phyloP scores from a whole-genome alignment of 2,113 vertebrate genomes.

The Neotoma lepida region DNA sequence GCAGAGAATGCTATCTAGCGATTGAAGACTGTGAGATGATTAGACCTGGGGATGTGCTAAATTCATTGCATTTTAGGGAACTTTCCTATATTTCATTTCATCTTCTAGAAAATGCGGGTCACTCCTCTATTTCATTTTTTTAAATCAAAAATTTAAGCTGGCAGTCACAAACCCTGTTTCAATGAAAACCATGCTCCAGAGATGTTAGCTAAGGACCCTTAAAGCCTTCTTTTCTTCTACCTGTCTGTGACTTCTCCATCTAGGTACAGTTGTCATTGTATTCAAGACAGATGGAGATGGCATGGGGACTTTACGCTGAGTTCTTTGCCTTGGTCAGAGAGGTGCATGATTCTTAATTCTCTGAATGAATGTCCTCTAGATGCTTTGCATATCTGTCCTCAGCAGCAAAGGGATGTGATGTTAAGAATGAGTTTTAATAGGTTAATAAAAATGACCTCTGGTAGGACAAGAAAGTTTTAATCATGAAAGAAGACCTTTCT shows the following conservation, averaged over 20 bases:
- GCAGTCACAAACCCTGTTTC: background rate
- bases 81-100: background rate
- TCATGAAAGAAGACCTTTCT: conserved; percentile 22
- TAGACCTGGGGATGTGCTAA: background rate
- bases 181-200: background rate
- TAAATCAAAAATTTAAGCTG: conserved; percentile 4
- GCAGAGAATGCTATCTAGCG: background rate
- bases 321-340: background rate
- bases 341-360: background rate
- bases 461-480: background rate
- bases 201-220: background rate
- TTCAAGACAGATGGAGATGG: background rate
- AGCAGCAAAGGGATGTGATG: background rate
- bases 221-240: background rate
- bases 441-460: background rate
- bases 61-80: background rate
- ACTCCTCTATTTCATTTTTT: background rate
- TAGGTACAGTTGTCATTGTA: background rate
- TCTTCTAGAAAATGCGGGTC: background rate
- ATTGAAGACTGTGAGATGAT: background rate
- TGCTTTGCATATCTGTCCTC: background rate
- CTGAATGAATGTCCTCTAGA: background rate
- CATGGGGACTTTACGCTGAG: background rate
- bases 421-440: background rate
- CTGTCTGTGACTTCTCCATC: background rate